These are phyloP conservation scores for Nomada ferruginata DNA, from an alignment of 2,888 invertebrate species.

Conservation along the genomic window DNA sequence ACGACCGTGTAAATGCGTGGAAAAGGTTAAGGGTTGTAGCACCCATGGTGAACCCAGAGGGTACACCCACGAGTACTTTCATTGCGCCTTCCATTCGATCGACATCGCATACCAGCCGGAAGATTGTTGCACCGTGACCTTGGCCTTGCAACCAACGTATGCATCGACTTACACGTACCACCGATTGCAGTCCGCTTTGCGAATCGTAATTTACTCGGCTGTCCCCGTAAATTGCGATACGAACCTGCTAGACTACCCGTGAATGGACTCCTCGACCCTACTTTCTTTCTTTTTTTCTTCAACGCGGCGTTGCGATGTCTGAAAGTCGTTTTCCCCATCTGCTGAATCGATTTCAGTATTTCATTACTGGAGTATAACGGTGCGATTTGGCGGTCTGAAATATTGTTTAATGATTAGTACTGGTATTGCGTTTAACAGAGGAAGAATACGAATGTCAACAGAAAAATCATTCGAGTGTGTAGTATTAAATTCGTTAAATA, in stretches of 20 bases:
- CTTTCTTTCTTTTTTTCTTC: background rate
- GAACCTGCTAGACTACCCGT: conserved; percentile 18
- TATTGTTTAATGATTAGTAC: no score
- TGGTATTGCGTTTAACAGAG: no score
- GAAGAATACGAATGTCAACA: no score
- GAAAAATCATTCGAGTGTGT: no score
- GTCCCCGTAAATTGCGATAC: conserved; percentile 47
- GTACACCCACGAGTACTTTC: conserved; percentile 54
- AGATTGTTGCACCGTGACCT: conserved; percentile 65
- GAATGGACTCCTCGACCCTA: conserved; percentile 41
- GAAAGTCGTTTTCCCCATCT: background rate
- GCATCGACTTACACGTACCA: conserved; percentile 35
- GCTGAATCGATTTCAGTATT: background rate
- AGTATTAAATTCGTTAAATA: no score
- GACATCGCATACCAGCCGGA: conserved; percentile 35
- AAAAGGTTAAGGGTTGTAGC: conserved; percentile 68
- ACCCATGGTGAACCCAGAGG: conserved; percentile 58
- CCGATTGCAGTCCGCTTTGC: conserved; percentile 24
- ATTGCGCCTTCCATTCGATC: conserved; percentile 49
- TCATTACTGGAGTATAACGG: background rate
- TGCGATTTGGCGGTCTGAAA: no score
- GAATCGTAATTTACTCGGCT: conserved; percentile 59
- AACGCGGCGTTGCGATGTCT: no score
- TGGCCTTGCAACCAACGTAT: conserved; percentile 58
- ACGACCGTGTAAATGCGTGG: conserved; percentile 57